Conservation (phyloP, 2,888 invertebrate genomes). For the Hydriomena furcata region DNA sequence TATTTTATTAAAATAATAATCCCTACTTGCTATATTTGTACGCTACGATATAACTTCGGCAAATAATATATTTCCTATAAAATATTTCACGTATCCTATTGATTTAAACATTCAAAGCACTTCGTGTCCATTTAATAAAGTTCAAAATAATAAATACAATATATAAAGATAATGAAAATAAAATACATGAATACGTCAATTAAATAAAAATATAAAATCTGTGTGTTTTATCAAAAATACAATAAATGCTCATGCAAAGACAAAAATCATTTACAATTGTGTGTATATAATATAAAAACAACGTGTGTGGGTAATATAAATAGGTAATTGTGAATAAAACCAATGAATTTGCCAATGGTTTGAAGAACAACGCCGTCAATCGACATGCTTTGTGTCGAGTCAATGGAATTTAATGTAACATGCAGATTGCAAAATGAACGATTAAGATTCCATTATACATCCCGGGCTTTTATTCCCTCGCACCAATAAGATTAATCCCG, state of each 20-base stretch:
- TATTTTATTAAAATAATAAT: not conserved
- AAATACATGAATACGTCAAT: constrained; percentile 37
- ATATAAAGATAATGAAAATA: constrained; percentile 44
- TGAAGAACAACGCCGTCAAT: constrained; percentile 26
- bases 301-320: constrained; percentile 43
- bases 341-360: constrained; percentile 55
- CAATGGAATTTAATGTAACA: constrained; percentile 50
- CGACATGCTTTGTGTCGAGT: constrained; percentile 38
- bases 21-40: not conserved
- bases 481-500: constrained; percentile 33
- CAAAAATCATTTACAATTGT: constrained; percentile 63
- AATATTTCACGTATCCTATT: constrained; percentile 18
- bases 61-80: constrained; percentile 5
- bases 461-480: constrained; percentile 24
- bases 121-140: constrained; percentile 34
- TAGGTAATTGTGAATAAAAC: constrained; percentile 52
- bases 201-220: constrained; percentile 33
- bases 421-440: constrained; percentile 40
- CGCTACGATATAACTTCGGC: no score
- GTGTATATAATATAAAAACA: constrained; percentile 45
- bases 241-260: constrained; percentile 67
- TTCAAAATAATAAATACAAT: constrained; percentile 36
- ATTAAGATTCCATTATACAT: constrained; percentile 25
- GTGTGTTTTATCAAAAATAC: constrained; percentile 45
- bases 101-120: constrained; percentile 26